phyloP scores from a whole-genome alignment of 2,888 invertebrate genomes.

The Drosophila leonis region DNA sequence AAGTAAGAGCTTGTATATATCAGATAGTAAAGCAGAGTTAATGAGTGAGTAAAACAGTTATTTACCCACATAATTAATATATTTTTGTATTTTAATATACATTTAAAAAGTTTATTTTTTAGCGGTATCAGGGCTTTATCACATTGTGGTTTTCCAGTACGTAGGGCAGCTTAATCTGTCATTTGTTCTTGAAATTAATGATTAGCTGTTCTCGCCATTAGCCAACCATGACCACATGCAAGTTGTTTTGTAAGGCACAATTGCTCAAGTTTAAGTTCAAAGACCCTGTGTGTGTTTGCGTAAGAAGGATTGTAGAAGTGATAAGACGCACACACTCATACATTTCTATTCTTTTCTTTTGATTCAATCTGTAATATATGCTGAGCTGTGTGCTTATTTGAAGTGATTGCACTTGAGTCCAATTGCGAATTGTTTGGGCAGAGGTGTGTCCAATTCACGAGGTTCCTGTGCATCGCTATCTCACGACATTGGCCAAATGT shows the following conservation, averaged over 20 bases:
- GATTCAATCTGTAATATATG: slow-evolving; percentile 1
- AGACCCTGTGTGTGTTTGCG: slow-evolving; percentile 36
- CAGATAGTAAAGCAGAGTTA: not conserved
- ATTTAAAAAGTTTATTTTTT: not conserved
- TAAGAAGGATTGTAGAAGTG: slow-evolving; percentile 18
- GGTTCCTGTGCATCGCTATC: slow-evolving; percentile 14
- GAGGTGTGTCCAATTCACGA: slow-evolving; percentile 3
- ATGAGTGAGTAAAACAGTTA: no score
- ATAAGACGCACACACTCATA: not conserved
- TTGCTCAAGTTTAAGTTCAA: slow-evolving; percentile 53
- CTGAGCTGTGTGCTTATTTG: not conserved
- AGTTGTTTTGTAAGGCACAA: slow-evolving; percentile 15
- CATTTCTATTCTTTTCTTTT: not conserved
- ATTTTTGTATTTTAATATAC: not conserved
- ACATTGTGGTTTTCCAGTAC: slow-evolving; percentile 35
- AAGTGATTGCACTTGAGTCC: slow-evolving; percentile 12
- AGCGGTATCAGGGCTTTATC: not conserved
- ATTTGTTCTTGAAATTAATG: slow-evolving; percentile 13
- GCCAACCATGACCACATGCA: slow-evolving; percentile 36
- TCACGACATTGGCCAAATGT: slow-evolving; percentile 24
- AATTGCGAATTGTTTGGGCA: slow-evolving; percentile 17
- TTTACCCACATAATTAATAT: not conserved
- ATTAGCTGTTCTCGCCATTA: slow-evolving; percentile 19
- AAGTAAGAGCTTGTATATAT: not conserved
- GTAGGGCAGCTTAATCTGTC: slow-evolving; percentile 3